Evolutionary conservation across 2,113 vertebrate species (phyloP).

Genomic region (Centrocercus urophasianus): DNA sequence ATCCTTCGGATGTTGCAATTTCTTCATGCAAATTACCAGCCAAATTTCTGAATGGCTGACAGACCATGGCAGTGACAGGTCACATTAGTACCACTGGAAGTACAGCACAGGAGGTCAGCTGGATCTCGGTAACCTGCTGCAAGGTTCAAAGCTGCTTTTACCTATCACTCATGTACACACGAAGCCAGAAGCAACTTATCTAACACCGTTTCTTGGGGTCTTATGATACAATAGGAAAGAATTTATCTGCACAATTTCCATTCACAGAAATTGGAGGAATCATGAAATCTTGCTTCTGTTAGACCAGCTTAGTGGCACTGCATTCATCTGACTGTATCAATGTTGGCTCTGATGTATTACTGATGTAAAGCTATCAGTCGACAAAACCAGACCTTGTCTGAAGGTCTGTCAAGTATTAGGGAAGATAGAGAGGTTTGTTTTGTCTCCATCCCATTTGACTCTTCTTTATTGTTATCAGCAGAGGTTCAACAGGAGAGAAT

Average conservation of each 20-base stretch:
- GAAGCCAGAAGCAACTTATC: neutral
- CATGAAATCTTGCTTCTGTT: neutral
- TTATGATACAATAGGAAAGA: neutral
- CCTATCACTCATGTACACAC: neutral
- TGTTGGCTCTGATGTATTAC: neutral
- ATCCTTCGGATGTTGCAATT: neutral
- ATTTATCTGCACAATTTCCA: neutral
- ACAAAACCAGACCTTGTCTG: neutral
- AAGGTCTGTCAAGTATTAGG: neutral
- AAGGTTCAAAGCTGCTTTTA: neutral
- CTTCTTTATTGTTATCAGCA: neutral
- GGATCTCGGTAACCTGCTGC: neutral
- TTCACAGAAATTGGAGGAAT: neutral
- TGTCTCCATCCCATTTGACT: neutral
- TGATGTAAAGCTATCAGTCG: neutral
- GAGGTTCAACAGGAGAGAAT: neutral
- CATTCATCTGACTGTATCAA: neutral
- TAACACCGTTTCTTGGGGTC: neutral
- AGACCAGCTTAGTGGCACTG: neutral
- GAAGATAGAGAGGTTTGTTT: neutral
- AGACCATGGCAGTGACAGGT: neutral
- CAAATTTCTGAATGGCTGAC: neutral
- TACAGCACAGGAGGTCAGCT: neutral
- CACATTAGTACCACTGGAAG: neutral
- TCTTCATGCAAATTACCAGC: neutral